Percentiles rank a stretch among this genome's conserved stretches.
These are phyloP conservation scores for Acyrthosiphon pisum DNA, from an alignment of 1,140 invertebrate genomes.

Conservation along the genomic window DNA sequence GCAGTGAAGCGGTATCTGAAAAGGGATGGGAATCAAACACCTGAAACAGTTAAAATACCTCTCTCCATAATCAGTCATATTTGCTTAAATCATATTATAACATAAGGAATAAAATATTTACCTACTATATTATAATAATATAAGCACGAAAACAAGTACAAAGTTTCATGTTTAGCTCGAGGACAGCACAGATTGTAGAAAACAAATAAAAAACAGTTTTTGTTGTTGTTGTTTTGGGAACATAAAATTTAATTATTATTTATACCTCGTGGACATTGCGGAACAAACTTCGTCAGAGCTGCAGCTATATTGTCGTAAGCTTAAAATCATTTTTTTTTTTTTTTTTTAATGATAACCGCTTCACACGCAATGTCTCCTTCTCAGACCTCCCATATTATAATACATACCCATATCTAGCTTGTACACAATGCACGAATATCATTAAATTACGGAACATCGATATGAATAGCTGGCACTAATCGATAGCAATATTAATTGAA, in stretches of 20 bases:
- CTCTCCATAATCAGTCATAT: no score
- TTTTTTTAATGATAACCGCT: not conserved
- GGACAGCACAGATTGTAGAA: not conserved
- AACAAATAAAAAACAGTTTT: not conserved
- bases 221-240: not conserved
- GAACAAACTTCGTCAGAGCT: not conserved
- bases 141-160: not conserved
- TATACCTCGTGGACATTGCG: not conserved
- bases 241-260: not conserved
- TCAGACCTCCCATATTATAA: not conserved
- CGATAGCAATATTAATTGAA: not conserved
- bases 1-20: no score
- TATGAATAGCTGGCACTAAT: slow-evolving; percentile 37
- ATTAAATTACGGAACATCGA: not conserved
- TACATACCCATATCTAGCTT: not conserved
- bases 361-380: not conserved
- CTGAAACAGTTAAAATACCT: no score
- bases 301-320: not conserved
- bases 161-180: not conserved
- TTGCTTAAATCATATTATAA: no score
- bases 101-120: no score
- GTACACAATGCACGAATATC: not conserved
- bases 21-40: no score
- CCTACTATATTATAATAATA: no score
- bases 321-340: not conserved